Base-by-base conservation (phyloP, 2,888 invertebrate genomes). In the Smittia sp. region DNA sequence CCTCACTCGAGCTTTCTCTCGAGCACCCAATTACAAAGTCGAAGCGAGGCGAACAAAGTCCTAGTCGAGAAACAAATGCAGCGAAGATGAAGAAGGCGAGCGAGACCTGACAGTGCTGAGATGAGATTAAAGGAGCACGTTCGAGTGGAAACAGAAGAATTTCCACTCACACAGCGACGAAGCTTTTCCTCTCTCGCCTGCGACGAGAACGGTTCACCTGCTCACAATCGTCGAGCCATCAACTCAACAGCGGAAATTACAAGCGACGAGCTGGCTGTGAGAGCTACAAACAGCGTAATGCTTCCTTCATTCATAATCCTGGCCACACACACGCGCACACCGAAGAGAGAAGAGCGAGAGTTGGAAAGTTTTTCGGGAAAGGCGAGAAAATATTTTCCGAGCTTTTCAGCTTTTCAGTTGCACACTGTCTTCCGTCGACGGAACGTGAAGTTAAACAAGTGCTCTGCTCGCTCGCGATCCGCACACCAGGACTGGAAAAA, bases 391-490 rank as follows among this genome's bases (percentile, higher is more conserved):
- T 7, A 39, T 9, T 2, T 27, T 11, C 6, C 15, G 22, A 69
- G 32, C 27, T 69, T 69, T 69, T 67, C n/a, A 20, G 54, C 68
- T 58, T 74, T 75, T 76, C 76, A 77, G 77, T 77, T 76, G 76
- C 75, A 76, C 75, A 76, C 73, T 54, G 77, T 77, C 77, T 77
- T 77, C 76, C 77, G 75, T 76, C 75, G 32, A 32, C 32, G 32
- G 32, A 32, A 74, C 41, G 69, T 69, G 52, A 69, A 69, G 69
- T 41, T 52, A 69, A 54, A 69, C 25, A 20, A 54, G 69, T 69
- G 69, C 69, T 67, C 20, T 41, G 67, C 41, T 69, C 54, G 69
- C 41, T 67, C 39, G 39, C 7, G 69, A 69, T 54, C 52, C 52
- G 54, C 52, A 32, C 54, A 69, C 27, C 1, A 11, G 52, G 32